These are phyloP conservation scores for Macrostomum lignano DNA, from an alignment of 1,140 invertebrate genomes.

Conservation along the genomic window DNA sequence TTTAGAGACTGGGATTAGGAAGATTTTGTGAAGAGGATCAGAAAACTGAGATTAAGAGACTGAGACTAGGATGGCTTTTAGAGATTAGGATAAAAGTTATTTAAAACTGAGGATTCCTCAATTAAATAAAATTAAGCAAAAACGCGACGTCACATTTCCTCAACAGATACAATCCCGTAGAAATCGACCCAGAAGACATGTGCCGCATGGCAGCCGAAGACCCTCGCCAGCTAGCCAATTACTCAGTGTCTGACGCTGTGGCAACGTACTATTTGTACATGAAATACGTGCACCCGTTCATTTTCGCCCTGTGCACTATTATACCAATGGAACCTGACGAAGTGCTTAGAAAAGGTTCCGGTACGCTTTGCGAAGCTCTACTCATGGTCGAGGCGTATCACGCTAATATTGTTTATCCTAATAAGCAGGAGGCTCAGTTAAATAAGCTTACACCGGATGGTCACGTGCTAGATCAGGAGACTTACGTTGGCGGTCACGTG, in stretches of 20 bases:
- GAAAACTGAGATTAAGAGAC: too few species aligned
- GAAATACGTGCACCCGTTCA: conserved; percentile 97
- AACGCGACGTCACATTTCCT: too few species aligned
- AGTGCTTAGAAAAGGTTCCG: conserved; percentile 77
- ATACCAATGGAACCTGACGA: conserved; percentile 95
- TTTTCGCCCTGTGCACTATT: conserved; percentile 90
- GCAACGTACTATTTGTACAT: conserved; percentile 96
- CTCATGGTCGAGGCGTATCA: conserved; percentile 90
- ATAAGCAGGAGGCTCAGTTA: conserved; percentile 61
- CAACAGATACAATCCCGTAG: conserved; percentile 91
- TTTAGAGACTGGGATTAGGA: too few species aligned
- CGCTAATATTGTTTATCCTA: conserved; percentile 81
- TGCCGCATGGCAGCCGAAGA: conserved; percentile 71
- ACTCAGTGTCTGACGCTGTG: conserved; percentile 94
- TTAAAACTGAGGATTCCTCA: too few species aligned
- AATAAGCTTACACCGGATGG: conserved; percentile 60
- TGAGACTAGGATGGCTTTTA: too few species aligned
- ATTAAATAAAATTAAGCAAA: too few species aligned
- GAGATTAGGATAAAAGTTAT: too few species aligned
- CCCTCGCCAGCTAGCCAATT: conserved; percentile 71
- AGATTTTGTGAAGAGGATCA: too few species aligned
- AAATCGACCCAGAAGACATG: conserved; percentile 95
- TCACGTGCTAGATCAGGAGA: conserved; percentile 72
- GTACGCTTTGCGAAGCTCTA: conserved; percentile 76
- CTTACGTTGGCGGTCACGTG: conserved; percentile 91